Percentiles rank a stretch among this genome's conserved stretches.
Conservation (phyloP, 2,888 invertebrate species). For the Villa cingulata region DNA sequence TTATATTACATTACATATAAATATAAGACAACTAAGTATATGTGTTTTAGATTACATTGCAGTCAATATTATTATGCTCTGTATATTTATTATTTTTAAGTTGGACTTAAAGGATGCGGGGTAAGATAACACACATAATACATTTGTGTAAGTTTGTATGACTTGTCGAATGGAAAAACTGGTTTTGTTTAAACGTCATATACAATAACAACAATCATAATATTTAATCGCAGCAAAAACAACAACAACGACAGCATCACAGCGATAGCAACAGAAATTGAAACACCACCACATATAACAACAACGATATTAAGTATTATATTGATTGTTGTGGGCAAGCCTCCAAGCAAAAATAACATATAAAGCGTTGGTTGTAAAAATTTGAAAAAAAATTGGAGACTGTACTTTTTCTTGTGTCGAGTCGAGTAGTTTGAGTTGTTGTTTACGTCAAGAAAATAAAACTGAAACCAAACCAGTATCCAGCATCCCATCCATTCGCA, state of each 20-base stretch:
- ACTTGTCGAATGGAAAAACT: not conserved
- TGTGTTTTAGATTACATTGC: no score
- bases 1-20: no score
- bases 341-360: not conserved
- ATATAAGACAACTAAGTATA: no score
- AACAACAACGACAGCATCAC: no score
- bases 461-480: not conserved
- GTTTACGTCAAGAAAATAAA: not conserved
- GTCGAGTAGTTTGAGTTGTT: no score
- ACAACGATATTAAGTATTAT: not conserved
- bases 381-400: not conserved
- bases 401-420: not conserved
- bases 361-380: not conserved
- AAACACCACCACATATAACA: no score
- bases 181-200: not conserved
- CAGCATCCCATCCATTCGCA: no score
- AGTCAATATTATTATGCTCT: no score
- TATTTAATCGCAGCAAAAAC: no score
- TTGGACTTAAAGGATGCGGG: not conserved
- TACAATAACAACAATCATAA: not conserved
- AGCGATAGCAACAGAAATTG: no score
- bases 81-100: not conserved
- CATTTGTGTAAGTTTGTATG: no score
- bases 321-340: not conserved
- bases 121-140: no score